Evolutionary conservation across 1,140 invertebrate genomes (phyloP).

Genomic region (Homarus americanus): DNA sequence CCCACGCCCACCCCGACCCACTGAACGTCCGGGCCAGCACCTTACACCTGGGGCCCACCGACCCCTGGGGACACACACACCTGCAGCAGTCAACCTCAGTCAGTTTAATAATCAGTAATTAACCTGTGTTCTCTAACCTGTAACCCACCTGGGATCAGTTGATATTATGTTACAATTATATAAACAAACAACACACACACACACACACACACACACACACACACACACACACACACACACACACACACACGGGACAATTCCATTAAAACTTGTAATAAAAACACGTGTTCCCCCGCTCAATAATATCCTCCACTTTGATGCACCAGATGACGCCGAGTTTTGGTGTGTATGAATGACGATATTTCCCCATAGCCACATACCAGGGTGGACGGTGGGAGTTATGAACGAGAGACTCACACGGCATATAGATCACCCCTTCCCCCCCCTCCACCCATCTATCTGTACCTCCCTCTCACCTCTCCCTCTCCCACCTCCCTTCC

Average conservation of each 20-base stretch:
- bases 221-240: no score
- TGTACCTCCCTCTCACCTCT: no score
- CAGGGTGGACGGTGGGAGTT: not conserved
- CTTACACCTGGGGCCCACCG: conserved; percentile 36
- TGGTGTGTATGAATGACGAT: not conserved
- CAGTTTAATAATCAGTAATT: no score
- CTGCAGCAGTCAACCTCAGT: no score
- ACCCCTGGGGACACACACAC: conserved; percentile 50
- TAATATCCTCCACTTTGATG: not conserved
- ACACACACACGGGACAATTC: not conserved
- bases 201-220: not conserved
- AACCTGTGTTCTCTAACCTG: no score
- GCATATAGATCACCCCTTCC: no score
- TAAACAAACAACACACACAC: not conserved
- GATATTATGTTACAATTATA: no score
- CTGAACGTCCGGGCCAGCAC: conserved; percentile 39
- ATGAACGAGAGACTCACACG: not conserved
- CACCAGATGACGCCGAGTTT: not conserved
- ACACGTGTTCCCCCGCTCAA: not conserved
- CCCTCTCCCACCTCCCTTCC: no score
- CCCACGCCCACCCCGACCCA: conserved; percentile 45
- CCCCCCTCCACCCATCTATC: no score
- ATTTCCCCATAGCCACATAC: not conserved
- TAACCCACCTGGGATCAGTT: no score
- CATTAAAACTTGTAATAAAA: not conserved